Conservation (phyloP, 2,888 invertebrate genomes). For the Pyrocoelia pectoralis region DNA sequence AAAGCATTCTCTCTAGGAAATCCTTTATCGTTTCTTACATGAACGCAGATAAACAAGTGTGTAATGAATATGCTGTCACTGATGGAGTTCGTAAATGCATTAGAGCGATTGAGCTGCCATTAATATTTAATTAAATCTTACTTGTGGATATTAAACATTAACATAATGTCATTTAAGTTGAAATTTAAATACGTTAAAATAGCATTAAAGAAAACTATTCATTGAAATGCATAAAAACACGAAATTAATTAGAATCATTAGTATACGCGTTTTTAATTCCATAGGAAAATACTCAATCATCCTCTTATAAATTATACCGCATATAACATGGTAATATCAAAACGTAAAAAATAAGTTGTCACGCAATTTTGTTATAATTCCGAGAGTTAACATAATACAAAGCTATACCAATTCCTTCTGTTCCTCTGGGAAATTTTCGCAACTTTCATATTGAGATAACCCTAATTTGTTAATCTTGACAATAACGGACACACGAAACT, state of each 20-base stretch:
- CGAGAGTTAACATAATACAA: too few species aligned
- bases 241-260: constrained; percentile 7
- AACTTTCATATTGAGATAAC: too few species aligned
- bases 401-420: too few species aligned
- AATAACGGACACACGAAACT: too few species aligned
- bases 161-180: constrained; percentile 2
- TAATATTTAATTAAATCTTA: constrained; percentile 14
- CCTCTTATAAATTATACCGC: too few species aligned
- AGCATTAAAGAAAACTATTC: background rate
- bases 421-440: too few species aligned
- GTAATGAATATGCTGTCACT: constrained; percentile 2
- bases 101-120: constrained; percentile 6
- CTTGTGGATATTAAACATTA: constrained; percentile 1
- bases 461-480: too few species aligned
- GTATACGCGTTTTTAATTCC: background rate
- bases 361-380: too few species aligned
- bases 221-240: constrained; percentile 6
- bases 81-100: constrained; percentile 12
- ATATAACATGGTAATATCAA: too few species aligned
- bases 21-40: background rate
- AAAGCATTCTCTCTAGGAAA: background rate
- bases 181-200: background rate
- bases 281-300: background rate
- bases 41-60: background rate
- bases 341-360: too few species aligned